phyloP scores from a whole-genome alignment of 2,797 vertebrate species.

The Poeciliopsis gracilis region DNA sequence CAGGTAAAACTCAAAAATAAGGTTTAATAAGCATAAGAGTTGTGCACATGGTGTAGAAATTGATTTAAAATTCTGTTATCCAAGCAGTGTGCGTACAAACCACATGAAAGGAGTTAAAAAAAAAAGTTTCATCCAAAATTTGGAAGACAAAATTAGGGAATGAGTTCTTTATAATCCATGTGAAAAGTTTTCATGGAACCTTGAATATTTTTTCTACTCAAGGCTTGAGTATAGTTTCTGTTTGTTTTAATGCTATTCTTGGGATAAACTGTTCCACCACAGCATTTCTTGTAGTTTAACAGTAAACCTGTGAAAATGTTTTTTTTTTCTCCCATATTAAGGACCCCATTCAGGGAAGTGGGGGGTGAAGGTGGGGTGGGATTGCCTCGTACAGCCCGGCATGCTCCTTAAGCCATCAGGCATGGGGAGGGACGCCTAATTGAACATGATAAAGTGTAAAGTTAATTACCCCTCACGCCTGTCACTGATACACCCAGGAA shows the following conservation, averaged over 20 bases:
- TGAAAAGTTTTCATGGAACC: not conserved
- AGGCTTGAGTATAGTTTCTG: not conserved
- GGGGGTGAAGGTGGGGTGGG: slow-evolving; percentile 76
- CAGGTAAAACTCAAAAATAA: not conserved
- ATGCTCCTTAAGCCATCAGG: slow-evolving; percentile 97
- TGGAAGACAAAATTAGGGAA: not conserved
- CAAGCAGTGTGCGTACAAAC: not conserved
- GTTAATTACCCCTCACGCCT: slow-evolving; percentile 99
- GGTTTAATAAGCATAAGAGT: not conserved
- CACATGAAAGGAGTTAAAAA: not conserved
- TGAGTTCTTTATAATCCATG: not conserved
- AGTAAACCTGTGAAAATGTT: slow-evolving; percentile 55
- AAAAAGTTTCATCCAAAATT: not conserved
- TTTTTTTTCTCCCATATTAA: slow-evolving; percentile 70
- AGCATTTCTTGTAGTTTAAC: not conserved
- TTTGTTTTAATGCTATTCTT: not conserved
- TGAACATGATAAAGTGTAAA: slow-evolving; percentile 99
- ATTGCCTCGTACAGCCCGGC: slow-evolving; percentile 81
- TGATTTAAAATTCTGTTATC: not conserved
- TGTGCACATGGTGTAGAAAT: not conserved
- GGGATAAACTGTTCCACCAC: not conserved
- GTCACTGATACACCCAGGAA: slow-evolving; percentile 89
- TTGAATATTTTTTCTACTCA: not conserved
- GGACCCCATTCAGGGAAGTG: slow-evolving; percentile 79
- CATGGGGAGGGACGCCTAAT: slow-evolving; percentile 94